Evolutionary conservation across 2,888 invertebrate species (phyloP).

Genomic region (Apoda limacodes): DNA sequence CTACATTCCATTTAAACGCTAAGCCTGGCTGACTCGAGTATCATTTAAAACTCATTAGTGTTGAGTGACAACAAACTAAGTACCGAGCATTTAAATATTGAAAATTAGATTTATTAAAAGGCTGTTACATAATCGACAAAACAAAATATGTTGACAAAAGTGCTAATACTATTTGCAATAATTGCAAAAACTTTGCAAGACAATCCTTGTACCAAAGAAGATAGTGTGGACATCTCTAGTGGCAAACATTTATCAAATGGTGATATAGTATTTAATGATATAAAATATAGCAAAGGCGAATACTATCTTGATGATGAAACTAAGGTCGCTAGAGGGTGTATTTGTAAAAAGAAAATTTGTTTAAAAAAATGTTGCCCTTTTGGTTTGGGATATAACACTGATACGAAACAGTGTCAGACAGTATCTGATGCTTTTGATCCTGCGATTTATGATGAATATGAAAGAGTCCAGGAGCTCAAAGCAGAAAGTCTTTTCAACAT

Average conservation of each 20-base stretch:
- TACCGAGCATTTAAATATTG: no score
- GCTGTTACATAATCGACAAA: no score
- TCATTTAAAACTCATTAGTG: no score
- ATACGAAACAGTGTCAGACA: constrained; percentile 25
- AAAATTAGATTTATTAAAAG: constrained; percentile 9
- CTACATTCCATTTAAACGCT: no score
- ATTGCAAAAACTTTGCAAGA: constrained; percentile 15
- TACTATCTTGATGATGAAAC: constrained; percentile 27
- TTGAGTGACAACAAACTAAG: no score
- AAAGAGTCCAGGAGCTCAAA: constrained; percentile 20
- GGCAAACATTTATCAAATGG: constrained; percentile 26
- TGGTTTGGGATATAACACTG: constrained; percentile 27
- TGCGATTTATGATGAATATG: constrained; percentile 29
- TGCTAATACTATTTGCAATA: constrained; percentile 20
- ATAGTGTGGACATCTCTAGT: constrained; percentile 29
- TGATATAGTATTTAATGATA: constrained; percentile 25
- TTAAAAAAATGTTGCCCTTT: constrained; percentile 40
- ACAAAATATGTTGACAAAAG: constrained; percentile 19
- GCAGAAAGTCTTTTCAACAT: constrained; percentile 31
- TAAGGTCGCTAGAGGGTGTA: constrained; percentile 27
- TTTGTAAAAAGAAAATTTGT: constrained; percentile 31
- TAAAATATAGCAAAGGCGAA: constrained; percentile 27
- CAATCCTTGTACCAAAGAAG: constrained; percentile 24
- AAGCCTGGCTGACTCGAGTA: no score
- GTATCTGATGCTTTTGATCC: constrained; percentile 27